These are phyloP conservation scores for Halictus quadricinctus DNA, from an alignment of 2,888 invertebrate species.

Conservation along the genomic window DNA sequence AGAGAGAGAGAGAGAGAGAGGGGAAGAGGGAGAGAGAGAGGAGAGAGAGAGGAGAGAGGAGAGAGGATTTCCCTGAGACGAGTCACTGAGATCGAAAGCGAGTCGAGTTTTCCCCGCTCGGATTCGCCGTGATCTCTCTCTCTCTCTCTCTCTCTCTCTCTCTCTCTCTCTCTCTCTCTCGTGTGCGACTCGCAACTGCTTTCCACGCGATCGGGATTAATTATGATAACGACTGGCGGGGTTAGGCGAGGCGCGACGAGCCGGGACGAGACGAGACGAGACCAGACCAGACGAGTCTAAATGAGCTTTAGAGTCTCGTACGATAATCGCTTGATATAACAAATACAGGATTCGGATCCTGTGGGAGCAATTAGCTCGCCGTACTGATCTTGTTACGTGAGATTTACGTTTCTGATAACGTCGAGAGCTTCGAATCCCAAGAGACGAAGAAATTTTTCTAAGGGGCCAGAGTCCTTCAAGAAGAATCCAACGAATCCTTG, in stretches of 20 bases:
- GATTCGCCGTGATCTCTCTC: not conserved
- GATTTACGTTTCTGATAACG: not conserved
- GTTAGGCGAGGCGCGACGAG: conserved; percentile 11
- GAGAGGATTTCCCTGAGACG: not conserved
- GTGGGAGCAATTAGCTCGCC: not conserved
- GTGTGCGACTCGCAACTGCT: conserved; percentile 21
- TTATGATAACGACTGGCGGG: conserved; percentile 6
- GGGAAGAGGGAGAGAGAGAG: not conserved
- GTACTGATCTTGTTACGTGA: not conserved
- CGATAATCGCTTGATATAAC: not conserved
- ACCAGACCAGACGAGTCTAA: not conserved
- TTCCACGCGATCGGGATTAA: conserved; percentile 32
- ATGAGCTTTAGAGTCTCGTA: not conserved
- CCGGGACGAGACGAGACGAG: not conserved
- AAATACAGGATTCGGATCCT: not conserved
- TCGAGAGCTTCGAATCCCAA: not conserved
- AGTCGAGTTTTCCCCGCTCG: not conserved
- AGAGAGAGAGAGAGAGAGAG: not conserved
- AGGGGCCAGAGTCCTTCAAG: not conserved
- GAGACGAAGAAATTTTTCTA: not conserved
- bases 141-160: not conserved
- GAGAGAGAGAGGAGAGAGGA: not conserved
- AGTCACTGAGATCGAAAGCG: conserved; percentile 9
- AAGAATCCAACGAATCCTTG: not conserved
- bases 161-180: not conserved